Base-by-base conservation (phyloP, 2,113 vertebrate species). In the Zootoca vivipara region DNA sequence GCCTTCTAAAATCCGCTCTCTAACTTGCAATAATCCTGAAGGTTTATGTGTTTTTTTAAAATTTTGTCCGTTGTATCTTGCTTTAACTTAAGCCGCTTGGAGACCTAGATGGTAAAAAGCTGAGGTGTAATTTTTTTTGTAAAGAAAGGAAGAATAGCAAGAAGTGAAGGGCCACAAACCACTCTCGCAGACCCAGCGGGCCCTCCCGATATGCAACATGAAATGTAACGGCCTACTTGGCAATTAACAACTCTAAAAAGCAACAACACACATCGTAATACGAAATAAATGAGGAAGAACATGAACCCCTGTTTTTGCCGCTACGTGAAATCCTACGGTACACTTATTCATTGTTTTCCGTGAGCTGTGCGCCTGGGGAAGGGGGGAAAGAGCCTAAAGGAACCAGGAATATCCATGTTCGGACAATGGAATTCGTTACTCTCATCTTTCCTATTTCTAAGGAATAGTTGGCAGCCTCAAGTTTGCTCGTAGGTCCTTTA, bases 381-480 rank as follows among this genome's bases (percentile, higher is more conserved):
- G n/a, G 46, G n/a, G 18, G 20, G 1, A 24, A 20, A 24, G n/a
- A 4, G n/a, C 4, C 26, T 30, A 58, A 62, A 33, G 52, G 15
- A 80, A 35, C 78, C 33, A 22, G 28, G 52, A 62, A 80, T 24
- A 7, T 5, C 1, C 18, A 2, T 30, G 12, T 35, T 18, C 6
- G 2, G 3, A 33, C 15, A 9, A 10, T 35, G 7, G n/a, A n/a
- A 62, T 8, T 1, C 38, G 18, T 62, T 22, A n/a, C 42, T 52
- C 42, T 52, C 15, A 1, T 8, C 15, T 35, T 62, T 80, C n/a
- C 78, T 80, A 62, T 10, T 9, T 62, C 78, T 80, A 62, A 10
- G 78, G 30, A 58, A 9, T 0, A 15, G 1, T 0, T 0, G 12
- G 15, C 7, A 18, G 28, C 20, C 16, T 7, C 7, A 0, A 87